Evolutionary conservation across 2,888 invertebrate species (phyloP).

Genomic region (Hedya salicella): DNA sequence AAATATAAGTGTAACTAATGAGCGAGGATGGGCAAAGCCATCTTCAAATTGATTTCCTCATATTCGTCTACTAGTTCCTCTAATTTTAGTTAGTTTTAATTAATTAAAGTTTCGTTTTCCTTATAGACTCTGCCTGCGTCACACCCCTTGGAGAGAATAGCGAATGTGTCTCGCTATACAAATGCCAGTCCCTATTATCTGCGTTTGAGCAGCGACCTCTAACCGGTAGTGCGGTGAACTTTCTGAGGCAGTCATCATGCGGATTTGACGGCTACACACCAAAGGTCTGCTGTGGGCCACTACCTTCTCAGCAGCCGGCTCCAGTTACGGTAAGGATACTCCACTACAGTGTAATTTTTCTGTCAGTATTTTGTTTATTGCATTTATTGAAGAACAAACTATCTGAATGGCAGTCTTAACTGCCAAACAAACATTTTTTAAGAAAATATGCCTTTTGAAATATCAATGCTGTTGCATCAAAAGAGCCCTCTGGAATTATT

Average conservation of each 20-base stretch:
- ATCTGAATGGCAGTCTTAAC: no score
- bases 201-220: conserved; percentile 75
- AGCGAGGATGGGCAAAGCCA: no score
- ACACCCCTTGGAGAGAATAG: conserved; percentile 76
- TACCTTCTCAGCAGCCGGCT: conserved; percentile 52
- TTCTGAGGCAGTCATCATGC: conserved; percentile 82
- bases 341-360: neutral
- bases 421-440: no score
- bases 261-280: conserved; percentile 79
- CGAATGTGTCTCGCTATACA: conserved; percentile 77
- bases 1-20: no score
- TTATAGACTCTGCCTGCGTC: conserved; percentile 60
- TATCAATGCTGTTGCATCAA: no score
- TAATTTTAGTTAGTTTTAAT: no score
- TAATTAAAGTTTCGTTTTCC: neutral
- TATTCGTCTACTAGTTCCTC: no score
- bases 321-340: conserved; percentile 48
- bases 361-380: conserved; percentile 6
- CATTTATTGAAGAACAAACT: no score
- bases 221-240: conserved; percentile 62
- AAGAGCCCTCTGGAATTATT: no score
- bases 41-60: no score
- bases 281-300: conserved; percentile 82
- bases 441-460: no score
- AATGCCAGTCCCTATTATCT: conserved; percentile 70